Evolutionary conservation across 2,113 vertebrate genomes (phyloP), one percentile per base, ranked within the genome.

Genomic region (Leucoraja erinaceus): DNA sequence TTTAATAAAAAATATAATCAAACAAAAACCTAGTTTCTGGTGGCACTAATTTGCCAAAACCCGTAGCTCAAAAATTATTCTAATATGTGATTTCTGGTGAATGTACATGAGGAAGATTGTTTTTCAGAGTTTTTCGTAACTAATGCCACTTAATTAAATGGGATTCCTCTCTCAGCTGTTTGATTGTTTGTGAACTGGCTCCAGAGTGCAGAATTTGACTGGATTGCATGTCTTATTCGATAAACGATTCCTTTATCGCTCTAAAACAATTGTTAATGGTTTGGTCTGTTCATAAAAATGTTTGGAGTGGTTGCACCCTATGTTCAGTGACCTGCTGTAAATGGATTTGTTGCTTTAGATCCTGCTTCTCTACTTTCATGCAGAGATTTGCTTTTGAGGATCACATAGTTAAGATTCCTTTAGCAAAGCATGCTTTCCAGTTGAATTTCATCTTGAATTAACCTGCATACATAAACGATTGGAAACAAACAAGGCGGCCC

Each of bases 21-120:
- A 70, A 91, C 68, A 25, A 91, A 91, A 91, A 91, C 70, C 90
- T 91, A 90, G 63, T 91, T 74, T 90, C 88, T 91, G 59, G 90
- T 91, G 90, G 90, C 90, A 91, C 66, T 91, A 68, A 72, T 91
- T 72, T 91, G 90, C 68, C 90, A 91, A 74, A 72, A 54, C 7
- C 9, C 8, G 33, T 61, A 90, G 56, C 31, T 38, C n/a, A 54
- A 72, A 91, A 38, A 1, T 91, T 91, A 10, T 72, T 54, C 33
- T 72, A 14, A 91, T 72, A 91, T 74, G 66, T 72, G 33, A 5
- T 91, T 33, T 70, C 22, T 91, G 8, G 9, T 72, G 54, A 9
- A 68, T 38, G 20, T 38, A 54, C 38, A 91, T 54, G 18, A 54
- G 88, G 33, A 91, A 91, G 68, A 22, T 90, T 74, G 47, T n/a